Conservation (phyloP, 53 echinoderm and acorn worm genomes). For the Apostichopus leukothele region DNA sequence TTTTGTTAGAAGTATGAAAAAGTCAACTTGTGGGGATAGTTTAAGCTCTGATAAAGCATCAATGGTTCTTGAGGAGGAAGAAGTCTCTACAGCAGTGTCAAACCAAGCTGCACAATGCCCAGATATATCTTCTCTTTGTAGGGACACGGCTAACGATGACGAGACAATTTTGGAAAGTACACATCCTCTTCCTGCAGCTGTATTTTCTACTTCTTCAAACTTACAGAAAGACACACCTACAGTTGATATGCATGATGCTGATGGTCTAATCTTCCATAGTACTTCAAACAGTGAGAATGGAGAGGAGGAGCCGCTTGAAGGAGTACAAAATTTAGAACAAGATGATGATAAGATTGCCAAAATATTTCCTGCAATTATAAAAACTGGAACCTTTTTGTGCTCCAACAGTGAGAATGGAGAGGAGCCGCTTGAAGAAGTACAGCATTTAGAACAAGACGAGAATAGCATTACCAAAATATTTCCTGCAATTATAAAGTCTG, state of each 20-base stretch:
- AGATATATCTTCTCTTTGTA: background rate
- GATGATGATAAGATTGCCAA: background rate
- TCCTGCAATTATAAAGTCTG: background rate
- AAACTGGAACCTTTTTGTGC: background rate
- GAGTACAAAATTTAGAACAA: background rate
- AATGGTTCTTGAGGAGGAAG: background rate
- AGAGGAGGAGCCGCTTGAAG: background rate
- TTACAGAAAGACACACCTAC: too few relatives aligned
- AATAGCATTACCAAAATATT: background rate
- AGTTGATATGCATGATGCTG: too few relatives aligned
- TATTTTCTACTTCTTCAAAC: too few relatives aligned
- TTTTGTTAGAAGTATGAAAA: slow-evolving; percentile 33
- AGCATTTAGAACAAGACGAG: background rate
- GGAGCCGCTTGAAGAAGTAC: background rate
- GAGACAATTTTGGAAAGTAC: too few relatives aligned
- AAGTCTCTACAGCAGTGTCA: background rate
- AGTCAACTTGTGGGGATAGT: slow-evolving; percentile 4
- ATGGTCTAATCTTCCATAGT: too few relatives aligned
- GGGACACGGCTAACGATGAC: background rate
- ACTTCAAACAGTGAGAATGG: background rate
- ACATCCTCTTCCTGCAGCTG: too few relatives aligned
- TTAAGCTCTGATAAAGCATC: background rate
- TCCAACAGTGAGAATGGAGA: background rate
- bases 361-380: background rate
- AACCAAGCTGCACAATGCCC: background rate